phyloP scores from a whole-genome alignment of 2,113 vertebrate species.

The Rana temporaria region DNA sequence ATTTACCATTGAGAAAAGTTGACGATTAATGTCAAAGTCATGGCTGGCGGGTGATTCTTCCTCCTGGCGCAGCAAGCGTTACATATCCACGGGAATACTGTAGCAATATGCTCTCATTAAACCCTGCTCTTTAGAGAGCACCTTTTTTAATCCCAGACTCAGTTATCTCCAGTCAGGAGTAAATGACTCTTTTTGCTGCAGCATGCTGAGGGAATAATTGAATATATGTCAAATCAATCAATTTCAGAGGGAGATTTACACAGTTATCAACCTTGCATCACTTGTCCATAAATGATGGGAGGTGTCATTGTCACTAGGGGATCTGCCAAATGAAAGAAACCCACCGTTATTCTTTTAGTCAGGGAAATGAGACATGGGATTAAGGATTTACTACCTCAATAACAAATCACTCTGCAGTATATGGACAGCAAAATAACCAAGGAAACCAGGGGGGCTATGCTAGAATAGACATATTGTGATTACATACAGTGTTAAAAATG shows the following conservation, averaged over 20 bases:
- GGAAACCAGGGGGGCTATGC: background rate
- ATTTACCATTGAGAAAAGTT: background rate
- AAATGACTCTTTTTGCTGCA: constrained; percentile 52
- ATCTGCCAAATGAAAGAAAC: constrained; percentile 9
- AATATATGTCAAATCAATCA: constrained; percentile 54
- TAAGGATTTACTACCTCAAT: constrained; percentile 24
- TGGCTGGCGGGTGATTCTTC: background rate
- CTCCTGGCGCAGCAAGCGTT: background rate
- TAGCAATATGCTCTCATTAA: constrained; percentile 46
- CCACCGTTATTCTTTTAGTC: constrained; percentile 15
- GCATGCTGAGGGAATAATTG: constrained; percentile 52
- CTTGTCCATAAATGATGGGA: constrained; percentile 42
- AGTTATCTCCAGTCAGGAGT: constrained; percentile 51
- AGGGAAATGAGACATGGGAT: constrained; percentile 29
- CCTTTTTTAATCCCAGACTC: constrained; percentile 44
- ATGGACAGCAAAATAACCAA: constrained; percentile 1
- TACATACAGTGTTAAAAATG: too few relatives aligned
- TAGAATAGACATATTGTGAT: too few relatives aligned
- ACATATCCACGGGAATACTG: constrained; percentile 9
- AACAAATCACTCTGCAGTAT: constrained; percentile 24
- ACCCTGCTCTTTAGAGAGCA: constrained; percentile 35
- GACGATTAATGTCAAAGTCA: background rate
- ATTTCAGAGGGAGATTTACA: constrained; percentile 45
- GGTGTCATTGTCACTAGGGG: constrained; percentile 31
- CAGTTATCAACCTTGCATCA: constrained; percentile 48